phyloP scores from a whole-genome alignment of 1,140 invertebrate genomes.

The Ostrea denselamellosa region DNA sequence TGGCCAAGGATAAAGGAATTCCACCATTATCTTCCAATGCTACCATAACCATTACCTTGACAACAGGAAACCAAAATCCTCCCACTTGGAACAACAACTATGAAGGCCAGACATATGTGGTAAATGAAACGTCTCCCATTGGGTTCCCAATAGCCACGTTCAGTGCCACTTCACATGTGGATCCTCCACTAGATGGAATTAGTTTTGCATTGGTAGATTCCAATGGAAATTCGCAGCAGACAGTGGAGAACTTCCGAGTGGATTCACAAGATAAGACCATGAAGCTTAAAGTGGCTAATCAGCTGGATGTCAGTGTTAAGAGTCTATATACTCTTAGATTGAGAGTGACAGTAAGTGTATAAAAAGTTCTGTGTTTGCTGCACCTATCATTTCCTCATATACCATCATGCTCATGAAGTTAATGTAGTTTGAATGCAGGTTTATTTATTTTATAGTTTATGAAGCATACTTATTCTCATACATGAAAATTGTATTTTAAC shows the following conservation, averaged over 20 bases:
- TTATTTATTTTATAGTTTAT: too few species aligned
- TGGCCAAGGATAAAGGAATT: slow-evolving; percentile 66
- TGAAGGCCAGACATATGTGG: slow-evolving; percentile 60
- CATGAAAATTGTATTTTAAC: too few species aligned
- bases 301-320: slow-evolving; percentile 64
- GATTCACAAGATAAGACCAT: slow-evolving; percentile 58
- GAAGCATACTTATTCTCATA: too few species aligned
- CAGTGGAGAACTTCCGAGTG: slow-evolving; percentile 61
- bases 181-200: slow-evolving; percentile 62
- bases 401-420: too few species aligned
- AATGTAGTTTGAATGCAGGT: too few species aligned
- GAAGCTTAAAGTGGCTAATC: slow-evolving; percentile 59
- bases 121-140: slow-evolving; percentile 66
- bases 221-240: slow-evolving; percentile 60
- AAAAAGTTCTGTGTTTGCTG: background rate
- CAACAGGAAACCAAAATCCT: slow-evolving; percentile 61
- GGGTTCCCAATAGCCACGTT: slow-evolving; percentile 63
- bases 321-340: slow-evolving; percentile 65
- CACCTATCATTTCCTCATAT: too few species aligned
- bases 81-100: slow-evolving; percentile 67
- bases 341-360: slow-evolving; percentile 64
- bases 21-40: slow-evolving; percentile 59
- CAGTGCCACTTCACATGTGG: slow-evolving; percentile 64
- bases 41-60: slow-evolving; percentile 63
- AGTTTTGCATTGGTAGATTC: slow-evolving; percentile 64